Evolutionary conservation across 2,113 vertebrate species (phyloP), one percentile per base, ranked within the genome.

Genomic region (Probosciger aterrimus): DNA sequence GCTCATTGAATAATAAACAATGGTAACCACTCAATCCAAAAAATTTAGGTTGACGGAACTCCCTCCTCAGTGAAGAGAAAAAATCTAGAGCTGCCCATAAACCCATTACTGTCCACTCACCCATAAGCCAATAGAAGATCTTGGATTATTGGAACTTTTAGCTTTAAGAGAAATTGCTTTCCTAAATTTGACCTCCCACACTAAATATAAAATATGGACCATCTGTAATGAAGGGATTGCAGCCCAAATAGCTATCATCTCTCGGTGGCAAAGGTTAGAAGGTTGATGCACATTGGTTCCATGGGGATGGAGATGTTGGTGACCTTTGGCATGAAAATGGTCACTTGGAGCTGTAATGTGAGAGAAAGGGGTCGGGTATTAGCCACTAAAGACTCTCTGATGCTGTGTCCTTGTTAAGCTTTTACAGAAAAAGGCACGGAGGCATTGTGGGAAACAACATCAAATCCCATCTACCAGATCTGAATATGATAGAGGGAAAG

Each of bases 201-300:
- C 98, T 99, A 99, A 99, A 99, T 98, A 98, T 99, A 98, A 98
- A 98, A 99, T 98, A 98, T 98, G 98, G 98, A 98, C 98, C 98
- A 98, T 98, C 98, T 98, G 98, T 98, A 98, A 98, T 96, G 97
- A 97, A 97, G 97, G 98, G 97, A 98, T 98, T 98, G 98, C 97
- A 98, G 98, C 97, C 98, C 98, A 98, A 98, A 98, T 96, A 98
- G 97, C 97, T 95, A 97, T 97, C 96, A 97, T 97, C 96, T 98
- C 97, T 95, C 88, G 2, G 95, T 97, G 94, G 92, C 97, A 97
- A 97, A 97, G 98, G 97, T 98, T 98, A 98, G 95, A 94, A 97
- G 97, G 97, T 97, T 97, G 97, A 97, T 97, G 96, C 92, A 91
- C 96, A 69, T 59, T 95, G 97, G 96, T 93, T 98, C 97, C 97